Evolutionary conservation across 2,797 vertebrate genomes (phyloP).

Genomic region (Holocentrus rufus): DNA sequence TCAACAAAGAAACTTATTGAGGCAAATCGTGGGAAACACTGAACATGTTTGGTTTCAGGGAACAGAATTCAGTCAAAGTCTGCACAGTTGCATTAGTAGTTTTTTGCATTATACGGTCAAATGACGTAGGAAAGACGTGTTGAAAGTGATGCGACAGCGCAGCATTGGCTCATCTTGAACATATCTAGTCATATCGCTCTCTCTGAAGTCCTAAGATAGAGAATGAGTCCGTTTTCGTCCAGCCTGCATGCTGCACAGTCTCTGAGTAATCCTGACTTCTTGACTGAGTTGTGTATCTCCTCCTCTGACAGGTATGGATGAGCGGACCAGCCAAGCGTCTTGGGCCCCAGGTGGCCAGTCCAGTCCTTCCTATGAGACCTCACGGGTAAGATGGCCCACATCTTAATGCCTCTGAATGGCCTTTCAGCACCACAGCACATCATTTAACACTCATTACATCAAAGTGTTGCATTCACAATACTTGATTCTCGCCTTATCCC

Average conservation of each 20-base stretch:
- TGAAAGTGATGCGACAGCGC: not conserved
- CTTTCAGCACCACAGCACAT: slow-evolving; percentile 72
- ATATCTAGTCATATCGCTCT: no score
- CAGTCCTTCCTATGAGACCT: slow-evolving; percentile 93
- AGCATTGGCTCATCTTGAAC: not conserved
- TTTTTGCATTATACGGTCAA: not conserved
- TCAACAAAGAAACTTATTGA: no score
- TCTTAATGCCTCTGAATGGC: slow-evolving; percentile 59
- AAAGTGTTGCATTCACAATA: slow-evolving; percentile 55
- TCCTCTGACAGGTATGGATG: slow-evolving; percentile 91
- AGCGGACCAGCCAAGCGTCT: slow-evolving; percentile 88
- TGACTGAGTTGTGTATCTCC: slow-evolving; percentile 76
- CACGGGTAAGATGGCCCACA: slow-evolving; percentile 89
- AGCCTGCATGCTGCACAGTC: slow-evolving; percentile 26
- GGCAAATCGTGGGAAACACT: no score
- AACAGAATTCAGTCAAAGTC: not conserved
- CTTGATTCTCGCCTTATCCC: slow-evolving; percentile 49
- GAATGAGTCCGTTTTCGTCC: not conserved
- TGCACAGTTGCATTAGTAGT: not conserved
- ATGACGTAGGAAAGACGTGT: not conserved
- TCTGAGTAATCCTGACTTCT: slow-evolving; percentile 47
- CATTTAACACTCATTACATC: slow-evolving; percentile 72
- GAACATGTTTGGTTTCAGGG: not conserved
- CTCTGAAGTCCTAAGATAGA: not conserved
- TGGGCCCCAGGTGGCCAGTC: slow-evolving; percentile 94